Evolutionary conservation across 2,113 vertebrate genomes (phyloP), one percentile per base, ranked within the genome.

Genomic region (Festucalex cinctus): DNA sequence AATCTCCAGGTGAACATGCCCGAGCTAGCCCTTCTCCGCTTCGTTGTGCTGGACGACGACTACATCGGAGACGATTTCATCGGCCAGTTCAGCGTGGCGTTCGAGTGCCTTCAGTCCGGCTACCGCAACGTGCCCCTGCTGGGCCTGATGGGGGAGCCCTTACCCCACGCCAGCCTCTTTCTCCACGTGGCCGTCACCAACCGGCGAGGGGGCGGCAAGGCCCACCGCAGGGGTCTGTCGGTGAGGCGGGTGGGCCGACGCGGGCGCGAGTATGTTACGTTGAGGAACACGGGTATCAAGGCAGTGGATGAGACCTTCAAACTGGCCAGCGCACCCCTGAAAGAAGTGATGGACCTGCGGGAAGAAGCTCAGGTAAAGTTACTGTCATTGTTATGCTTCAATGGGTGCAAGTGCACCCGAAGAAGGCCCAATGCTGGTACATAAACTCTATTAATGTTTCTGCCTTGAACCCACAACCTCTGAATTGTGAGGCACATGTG

Each of bases 61-160:
- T 98, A 96, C 83, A 99, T 99, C 8, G 97, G 97, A 14, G 97
- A 99, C 26, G 97, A 99, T 78, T 99, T 99, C 83, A 99, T 99
- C 58, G 97, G 97, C 22, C 97, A 99, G 81, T 97, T 95, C 77
- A 97, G 94, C 9, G 88, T 98, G 59, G 94, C 97, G 0, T 94
- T 98, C 14, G 97, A 99, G 84, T 98, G 96, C 87, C 87, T 99
- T 74, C 97, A 98, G 88, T 93, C 95, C 0, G 97, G 97, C 0
- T 99, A 98, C 83, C 93, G 97, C 48, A 95, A 96, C 19, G 93
- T 99, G 41, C 96, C 97, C 0, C 86, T 99, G 88, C 92, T 94
- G 22, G 95, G 93, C 36, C 90, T 97, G 44, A 86, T 93, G 3
- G 97, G 97, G 4, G 97, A 98, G 48, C 84, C 93, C 73, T 90